phyloP scores from a whole-genome alignment of 2,797 vertebrate genomes.

The Xenops minutus region DNA sequence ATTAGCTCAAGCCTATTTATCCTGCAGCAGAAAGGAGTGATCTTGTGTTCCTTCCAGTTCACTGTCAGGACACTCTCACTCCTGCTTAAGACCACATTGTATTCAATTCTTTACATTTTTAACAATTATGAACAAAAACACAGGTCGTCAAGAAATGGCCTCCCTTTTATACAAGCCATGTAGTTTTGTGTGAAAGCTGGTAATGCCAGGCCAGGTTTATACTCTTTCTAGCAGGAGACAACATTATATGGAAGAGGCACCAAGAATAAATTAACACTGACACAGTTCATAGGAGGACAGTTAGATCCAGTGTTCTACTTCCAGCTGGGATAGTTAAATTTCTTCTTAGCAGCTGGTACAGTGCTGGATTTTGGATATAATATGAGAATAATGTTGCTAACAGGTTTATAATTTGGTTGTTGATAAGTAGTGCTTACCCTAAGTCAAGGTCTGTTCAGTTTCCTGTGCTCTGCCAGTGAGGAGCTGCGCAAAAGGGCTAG shows the following conservation, averaged over 20 bases:
- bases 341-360: neutral
- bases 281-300: neutral
- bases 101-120: neutral
- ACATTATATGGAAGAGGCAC: neutral
- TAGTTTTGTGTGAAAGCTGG: accelerated
- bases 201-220: neutral
- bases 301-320: neutral
- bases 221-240: neutral
- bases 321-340: neutral
- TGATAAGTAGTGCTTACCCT: neutral
- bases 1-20: neutral
- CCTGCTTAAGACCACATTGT: neutral
- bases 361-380: neutral
- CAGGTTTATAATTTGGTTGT: neutral
- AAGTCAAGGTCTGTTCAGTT: neutral
- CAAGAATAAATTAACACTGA: neutral
- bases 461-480: neutral
- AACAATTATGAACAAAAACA: neutral
- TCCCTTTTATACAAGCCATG: neutral
- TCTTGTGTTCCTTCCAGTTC: neutral
- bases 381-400: neutral
- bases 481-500: neutral
- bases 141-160: neutral
- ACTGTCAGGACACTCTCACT: neutral
- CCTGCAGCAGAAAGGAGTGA: neutral